Evolutionary conservation across 2,113 vertebrate genomes (phyloP).

Genomic region (Plecotus auritus): DNA sequence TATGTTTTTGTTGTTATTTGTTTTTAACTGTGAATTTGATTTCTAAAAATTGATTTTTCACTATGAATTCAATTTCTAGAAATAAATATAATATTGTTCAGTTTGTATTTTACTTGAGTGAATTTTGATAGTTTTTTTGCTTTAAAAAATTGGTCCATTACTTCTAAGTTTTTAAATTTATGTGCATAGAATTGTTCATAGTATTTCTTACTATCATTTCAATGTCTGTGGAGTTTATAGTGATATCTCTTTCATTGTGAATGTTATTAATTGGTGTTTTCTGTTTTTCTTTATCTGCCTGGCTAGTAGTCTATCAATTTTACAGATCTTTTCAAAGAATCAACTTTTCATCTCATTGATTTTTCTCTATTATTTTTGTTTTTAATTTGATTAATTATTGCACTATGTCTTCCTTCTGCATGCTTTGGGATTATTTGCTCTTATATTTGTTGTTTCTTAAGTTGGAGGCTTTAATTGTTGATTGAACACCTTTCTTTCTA

Average conservation of each 20-base stretch:
- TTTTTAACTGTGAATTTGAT: constrained; percentile 10
- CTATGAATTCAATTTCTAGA: constrained; percentile 21
- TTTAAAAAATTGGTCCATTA: not conserved
- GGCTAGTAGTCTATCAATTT: not conserved
- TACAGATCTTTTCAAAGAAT: not conserved
- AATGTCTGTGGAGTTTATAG: not conserved
- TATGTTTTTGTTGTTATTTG: not conserved
- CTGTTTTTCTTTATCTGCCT: not conserved
- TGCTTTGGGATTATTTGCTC: not conserved
- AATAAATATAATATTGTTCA: constrained; percentile 15
- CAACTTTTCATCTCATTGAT: not conserved
- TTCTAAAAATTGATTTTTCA: constrained; percentile 26
- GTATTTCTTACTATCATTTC: not conserved
- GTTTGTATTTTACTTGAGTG: not conserved
- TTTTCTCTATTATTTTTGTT: not conserved
- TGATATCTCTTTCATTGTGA: not conserved
- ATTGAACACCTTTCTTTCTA: not conserved
- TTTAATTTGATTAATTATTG: not conserved
- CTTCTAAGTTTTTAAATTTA: not conserved
- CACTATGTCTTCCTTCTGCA: not conserved
- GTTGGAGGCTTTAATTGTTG: not conserved
- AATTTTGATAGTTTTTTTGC: not conserved
- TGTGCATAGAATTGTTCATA: not conserved
- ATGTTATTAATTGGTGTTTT: not conserved
- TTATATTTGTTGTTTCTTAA: not conserved